These are phyloP conservation scores for Plodia interpunctella DNA, from an alignment of 1,140 invertebrate genomes.

Conservation along the genomic window DNA sequence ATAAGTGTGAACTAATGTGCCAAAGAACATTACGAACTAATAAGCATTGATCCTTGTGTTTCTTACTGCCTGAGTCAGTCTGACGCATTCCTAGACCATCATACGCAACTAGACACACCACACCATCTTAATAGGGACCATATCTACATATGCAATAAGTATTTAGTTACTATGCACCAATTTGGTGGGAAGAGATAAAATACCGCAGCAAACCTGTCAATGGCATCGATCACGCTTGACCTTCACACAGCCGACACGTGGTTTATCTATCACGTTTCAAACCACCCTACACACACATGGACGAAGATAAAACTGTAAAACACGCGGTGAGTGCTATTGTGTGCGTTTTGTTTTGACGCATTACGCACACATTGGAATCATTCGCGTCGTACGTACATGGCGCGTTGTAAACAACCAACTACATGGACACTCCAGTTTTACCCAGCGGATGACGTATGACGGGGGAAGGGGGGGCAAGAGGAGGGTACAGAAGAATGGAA, in stretches of 20 bases:
- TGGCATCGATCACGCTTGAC: conserved; percentile 6
- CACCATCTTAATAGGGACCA: too few relatives aligned
- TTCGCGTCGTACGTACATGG: conserved; percentile 7
- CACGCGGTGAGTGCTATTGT: neutral
- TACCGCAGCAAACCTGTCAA: neutral
- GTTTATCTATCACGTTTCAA: neutral
- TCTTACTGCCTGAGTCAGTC: too few relatives aligned
- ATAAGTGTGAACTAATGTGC: too few relatives aligned
- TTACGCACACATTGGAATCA: conserved; percentile 14
- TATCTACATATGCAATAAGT: too few relatives aligned
- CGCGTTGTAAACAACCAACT: conserved; percentile 22
- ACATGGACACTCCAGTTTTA: conserved; percentile 19
- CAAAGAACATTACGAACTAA: too few relatives aligned
- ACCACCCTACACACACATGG: neutral
- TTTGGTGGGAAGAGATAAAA: neutral
- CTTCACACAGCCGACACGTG: conserved; percentile 7
- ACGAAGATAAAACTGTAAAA: neutral
- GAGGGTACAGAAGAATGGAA: conserved; percentile 26
- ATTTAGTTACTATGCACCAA: too few relatives aligned
- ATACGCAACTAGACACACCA: too few relatives aligned
- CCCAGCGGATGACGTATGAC: conserved; percentile 28
- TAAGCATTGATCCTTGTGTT: too few relatives aligned
- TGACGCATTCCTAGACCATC: too few relatives aligned
- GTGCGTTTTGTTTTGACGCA: conserved; percentile 41
- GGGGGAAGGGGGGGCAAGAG: conserved; percentile 23